Evolutionary conservation across 1,140 invertebrate genomes (phyloP), one percentile per base, ranked within the genome.

Genomic region (Venturia canescens): DNA sequence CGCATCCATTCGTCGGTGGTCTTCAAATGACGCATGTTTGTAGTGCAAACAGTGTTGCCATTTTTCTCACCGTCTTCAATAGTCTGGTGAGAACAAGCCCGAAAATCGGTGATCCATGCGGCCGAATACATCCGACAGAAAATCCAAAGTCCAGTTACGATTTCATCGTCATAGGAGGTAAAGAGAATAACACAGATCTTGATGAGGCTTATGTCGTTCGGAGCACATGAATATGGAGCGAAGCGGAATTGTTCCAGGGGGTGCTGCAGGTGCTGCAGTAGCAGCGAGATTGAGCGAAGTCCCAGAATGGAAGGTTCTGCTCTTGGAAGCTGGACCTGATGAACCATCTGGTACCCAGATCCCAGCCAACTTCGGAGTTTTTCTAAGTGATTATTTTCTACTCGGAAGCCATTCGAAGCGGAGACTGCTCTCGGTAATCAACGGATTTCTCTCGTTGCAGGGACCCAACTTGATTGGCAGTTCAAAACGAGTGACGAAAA

Each of bases 401-500:
- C 23, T 26, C 6, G 27, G 0, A n/a, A 53, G 18, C 48, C n/a
- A 7, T 53, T 44, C 13, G 1, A 1, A 44, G 38, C 38, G 13
- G n/a, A n/a, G 50, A n/a, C 4, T 7, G 3, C 0, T 53, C n/a
- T 53, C n/a, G 0, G 6, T 1, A 16, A n/a, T 48, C 21, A 26
- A 38, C n/a, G n/a, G 9, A 31, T 69, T 69, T 4, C 44, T 71
- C n/a, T 77, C 83, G 95, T 94, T 83, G 91, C 94, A 80, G 95
- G 94, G 3, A 94, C 94, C 79, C 94, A 96, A 84, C 90, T 98
- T 29, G 97, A 98, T 89, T 99, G 98, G 98, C 94, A 97, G 75
- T 98, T 97, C 88, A 95, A 95, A 86, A 98, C 97, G 0, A 95
- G 96, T 84, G 96, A 97, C 0, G 96, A 98, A 87, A 94, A 95